These are phyloP conservation scores for Leiothrix lutea DNA, from an alignment of 2,113 vertebrate genomes.

Conservation along the genomic window DNA sequence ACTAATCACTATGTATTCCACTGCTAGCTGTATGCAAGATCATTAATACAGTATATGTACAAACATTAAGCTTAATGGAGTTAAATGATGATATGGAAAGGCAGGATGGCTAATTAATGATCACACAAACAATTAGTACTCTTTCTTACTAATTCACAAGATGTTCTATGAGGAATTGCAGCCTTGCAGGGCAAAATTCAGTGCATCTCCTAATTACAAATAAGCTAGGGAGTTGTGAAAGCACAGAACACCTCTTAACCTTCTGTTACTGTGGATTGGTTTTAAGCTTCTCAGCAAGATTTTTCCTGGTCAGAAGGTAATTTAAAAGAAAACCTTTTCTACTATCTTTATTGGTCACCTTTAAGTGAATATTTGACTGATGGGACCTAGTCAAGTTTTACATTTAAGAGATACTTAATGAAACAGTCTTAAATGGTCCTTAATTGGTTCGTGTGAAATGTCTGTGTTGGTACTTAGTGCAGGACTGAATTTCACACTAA, in stretches of 20 bases:
- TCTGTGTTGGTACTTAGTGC: constrained; percentile 10
- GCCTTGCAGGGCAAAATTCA: constrained; percentile 11
- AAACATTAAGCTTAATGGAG: constrained; percentile 48
- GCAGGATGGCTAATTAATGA: constrained; percentile 8
- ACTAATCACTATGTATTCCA: constrained; percentile 10
- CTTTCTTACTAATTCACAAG: constrained; percentile 38
- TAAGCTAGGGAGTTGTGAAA: background rate
- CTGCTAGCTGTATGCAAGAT: background rate
- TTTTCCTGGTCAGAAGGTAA: background rate
- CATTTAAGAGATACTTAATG: constrained; percentile 25
- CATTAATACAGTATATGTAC: background rate
- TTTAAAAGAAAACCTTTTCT: constrained; percentile 9
- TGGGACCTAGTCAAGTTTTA: background rate
- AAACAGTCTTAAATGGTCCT: constrained; percentile 27
- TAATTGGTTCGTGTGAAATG: constrained; percentile 6
- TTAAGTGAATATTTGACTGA: constrained; percentile 41
- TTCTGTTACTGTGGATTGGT: background rate
- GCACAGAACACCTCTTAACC: background rate
- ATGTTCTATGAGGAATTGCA: constrained; percentile 6
- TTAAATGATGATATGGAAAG: constrained; percentile 36
- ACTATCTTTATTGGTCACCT: background rate
- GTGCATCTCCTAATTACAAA: background rate
- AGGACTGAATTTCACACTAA: constrained; percentile 44
- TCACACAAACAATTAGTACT: constrained; percentile 10
- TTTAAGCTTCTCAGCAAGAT: background rate